Base-by-base conservation (phyloP, 2,888 invertebrate genomes). In the Perithous albicinctus region DNA sequence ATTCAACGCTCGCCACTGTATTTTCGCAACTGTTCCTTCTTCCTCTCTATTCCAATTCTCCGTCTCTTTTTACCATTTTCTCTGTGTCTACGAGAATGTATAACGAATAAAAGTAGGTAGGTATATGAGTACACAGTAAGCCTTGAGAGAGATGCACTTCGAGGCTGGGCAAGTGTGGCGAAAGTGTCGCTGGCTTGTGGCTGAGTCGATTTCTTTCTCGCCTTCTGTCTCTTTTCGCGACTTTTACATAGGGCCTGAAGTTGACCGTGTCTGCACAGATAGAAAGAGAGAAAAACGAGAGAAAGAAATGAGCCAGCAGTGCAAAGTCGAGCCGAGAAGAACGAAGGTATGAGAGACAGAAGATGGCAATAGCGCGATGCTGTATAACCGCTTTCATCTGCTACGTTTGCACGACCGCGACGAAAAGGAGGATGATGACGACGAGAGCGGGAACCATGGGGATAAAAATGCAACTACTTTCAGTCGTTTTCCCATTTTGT, bases 351-450 rank as follows among this genome's bases (percentile, higher is more conserved):
- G 51, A 61, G 80, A 84, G 85, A 86, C 85, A 85, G 85, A 86
- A 81, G 84, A 86, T 82, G 84, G 82, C 77, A 84, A 82, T 83
- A 78, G 84, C 63, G 51, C 59, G 63, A 72, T 38, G 79, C 41
- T 54, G 72, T 87, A 88, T 87, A 90, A 90, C 88, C 89, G 85
- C 88, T 89, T 90, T 90, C 89, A 89, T 90, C 89, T 89, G 89
- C 86, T 86, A 85, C 88, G 87, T 87, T 88, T 86, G 88, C 88
- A 86, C 61, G 41, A 78, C 78, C 29, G 46, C 38, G 69, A 67
- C 67, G 56, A 69, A 29, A 72, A 46, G 32, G 56, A 54, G 38
- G 70, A 67, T 29, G 72, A 78, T 56, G 64, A 41, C 46, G 38
- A 32, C 64, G 38, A 10, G 48, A 7, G 23, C 29, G 38, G 59